These are phyloP conservation scores for Prochilodus magdalenae DNA, from an alignment of 2,113 vertebrate genomes.

Conservation along the genomic window DNA sequence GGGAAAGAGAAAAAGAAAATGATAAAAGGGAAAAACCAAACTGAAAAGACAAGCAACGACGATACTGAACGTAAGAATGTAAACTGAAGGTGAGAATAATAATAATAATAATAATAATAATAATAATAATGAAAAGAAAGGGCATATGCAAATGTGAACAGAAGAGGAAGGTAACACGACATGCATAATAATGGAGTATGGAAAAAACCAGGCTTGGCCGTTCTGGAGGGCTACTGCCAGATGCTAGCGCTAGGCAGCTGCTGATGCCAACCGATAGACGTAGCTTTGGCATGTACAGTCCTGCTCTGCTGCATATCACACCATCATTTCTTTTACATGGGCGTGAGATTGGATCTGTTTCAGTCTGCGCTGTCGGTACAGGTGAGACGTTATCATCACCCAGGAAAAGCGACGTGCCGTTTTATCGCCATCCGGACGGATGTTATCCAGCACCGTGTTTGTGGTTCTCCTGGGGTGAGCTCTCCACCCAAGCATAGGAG, in stretches of 20 bases:
- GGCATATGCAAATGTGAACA: slow-evolving; percentile 68
- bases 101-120: slow-evolving; percentile 21
- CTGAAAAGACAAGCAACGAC: slow-evolving; percentile 63
- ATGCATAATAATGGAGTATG: slow-evolving; percentile 73
- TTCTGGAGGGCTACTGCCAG: background rate
- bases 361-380: background rate
- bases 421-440: slow-evolving; percentile 52
- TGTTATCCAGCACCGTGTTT: slow-evolving; percentile 48
- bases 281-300: background rate
- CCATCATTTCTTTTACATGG: background rate
- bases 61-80: slow-evolving; percentile 41
- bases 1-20: slow-evolving; percentile 93
- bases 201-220: background rate
- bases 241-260: background rate
- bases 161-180: slow-evolving; percentile 59
- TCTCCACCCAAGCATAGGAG: slow-evolving; percentile 57
- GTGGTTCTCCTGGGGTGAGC: slow-evolving; percentile 43
- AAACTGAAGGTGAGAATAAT: background rate
- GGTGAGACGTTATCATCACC: slow-evolving; percentile 20
- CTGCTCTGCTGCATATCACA: background rate
- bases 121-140: slow-evolving; percentile 44
- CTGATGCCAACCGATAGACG: background rate
- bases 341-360: background rate
- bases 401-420: slow-evolving; percentile 12
- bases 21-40: slow-evolving; percentile 74